phyloP scores from a whole-genome alignment of 2,797 vertebrate species.

The Chelmon rostratus region DNA sequence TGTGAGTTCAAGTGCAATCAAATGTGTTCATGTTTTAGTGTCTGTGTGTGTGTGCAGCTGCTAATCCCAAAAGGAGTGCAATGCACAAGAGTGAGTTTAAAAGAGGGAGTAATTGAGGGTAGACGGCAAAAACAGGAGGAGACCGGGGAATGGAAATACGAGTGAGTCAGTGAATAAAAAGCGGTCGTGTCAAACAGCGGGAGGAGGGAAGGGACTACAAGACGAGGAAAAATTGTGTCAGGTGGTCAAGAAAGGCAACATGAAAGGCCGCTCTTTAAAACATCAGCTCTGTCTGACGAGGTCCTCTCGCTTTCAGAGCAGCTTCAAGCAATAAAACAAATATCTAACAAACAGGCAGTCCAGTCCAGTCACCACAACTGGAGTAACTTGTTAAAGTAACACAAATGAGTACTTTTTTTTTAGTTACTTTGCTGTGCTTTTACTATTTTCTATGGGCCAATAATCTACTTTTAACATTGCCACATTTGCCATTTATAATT shows the following conservation, averaged over 20 bases:
- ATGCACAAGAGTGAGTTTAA: constrained; percentile 18
- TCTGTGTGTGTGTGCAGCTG: constrained; percentile 36
- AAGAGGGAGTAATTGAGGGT: constrained; percentile 31
- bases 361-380: too few species aligned
- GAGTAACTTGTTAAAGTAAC: too few species aligned
- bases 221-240: constrained; percentile 61
- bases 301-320: constrained; percentile 12
- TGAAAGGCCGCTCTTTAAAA: constrained; percentile 17
- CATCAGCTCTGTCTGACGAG: neutral
- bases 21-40: constrained; percentile 22
- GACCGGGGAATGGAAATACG: constrained; percentile 54
- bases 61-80: constrained; percentile 63
- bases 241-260: constrained; percentile 32
- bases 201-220: constrained; percentile 4
- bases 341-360: too few species aligned
- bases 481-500: too few species aligned
- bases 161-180: constrained; percentile 70
- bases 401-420: too few species aligned
- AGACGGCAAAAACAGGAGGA: constrained; percentile 35
- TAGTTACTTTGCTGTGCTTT: too few species aligned
- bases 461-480: too few species aligned
- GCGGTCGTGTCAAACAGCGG: constrained; percentile 25
- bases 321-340: too few species aligned
- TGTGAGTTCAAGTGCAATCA: constrained; percentile 28
- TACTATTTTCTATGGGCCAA: too few species aligned